Evolutionary conservation across 2,113 vertebrate genomes (phyloP), one percentile per base, ranked within the genome.

Genomic region (Chitala chitala): DNA sequence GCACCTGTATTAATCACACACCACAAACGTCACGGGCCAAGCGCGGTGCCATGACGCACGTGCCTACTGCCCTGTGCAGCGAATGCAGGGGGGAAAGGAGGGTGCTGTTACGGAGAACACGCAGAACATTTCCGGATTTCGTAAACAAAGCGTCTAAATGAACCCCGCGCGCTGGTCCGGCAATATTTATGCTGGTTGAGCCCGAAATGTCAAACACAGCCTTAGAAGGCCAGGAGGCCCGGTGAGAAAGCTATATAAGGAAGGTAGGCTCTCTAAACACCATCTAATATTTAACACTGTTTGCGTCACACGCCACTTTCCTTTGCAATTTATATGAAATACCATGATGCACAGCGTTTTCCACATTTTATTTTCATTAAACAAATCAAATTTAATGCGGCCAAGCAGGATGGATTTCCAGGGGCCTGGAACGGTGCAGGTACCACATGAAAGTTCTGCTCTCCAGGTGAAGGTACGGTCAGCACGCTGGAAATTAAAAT

Each of bases 201-300:
- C 85, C 81, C 85, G 83, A 93, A 93, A 94, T 89, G 90, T 86
- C 91, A 82, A 72, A 88, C 84, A 84, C 86, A 92, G 85, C 92
- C 92, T 92, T 93, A 94, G 92, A 95, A 94, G 93, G 92, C 82
- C 83, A 91, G 81, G 85, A 44, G 46, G 91, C 89, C 91, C 80
- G 86, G 84, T 89, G 88, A 92, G 92, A 93, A 86, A 76, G 55
- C 92, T 95, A 87, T 92, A 93, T 93, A 93, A 92, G 92, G 89
- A 87, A 92, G 86, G 81, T 85, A 80, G 53, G 84, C 76, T 90
- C 87, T 88, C 91, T 92, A 94, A 92, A 92, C 91, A 92, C 79
- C 90, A 85, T 90, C 79, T 74, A 90, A 90, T 87, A 89, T 92
- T 91, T 82, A 87, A 80, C 84, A 79, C 80, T 88, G 90, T 92